Conservation (phyloP, 2,113 vertebrate species). For the Fulmarus glacialis region DNA sequence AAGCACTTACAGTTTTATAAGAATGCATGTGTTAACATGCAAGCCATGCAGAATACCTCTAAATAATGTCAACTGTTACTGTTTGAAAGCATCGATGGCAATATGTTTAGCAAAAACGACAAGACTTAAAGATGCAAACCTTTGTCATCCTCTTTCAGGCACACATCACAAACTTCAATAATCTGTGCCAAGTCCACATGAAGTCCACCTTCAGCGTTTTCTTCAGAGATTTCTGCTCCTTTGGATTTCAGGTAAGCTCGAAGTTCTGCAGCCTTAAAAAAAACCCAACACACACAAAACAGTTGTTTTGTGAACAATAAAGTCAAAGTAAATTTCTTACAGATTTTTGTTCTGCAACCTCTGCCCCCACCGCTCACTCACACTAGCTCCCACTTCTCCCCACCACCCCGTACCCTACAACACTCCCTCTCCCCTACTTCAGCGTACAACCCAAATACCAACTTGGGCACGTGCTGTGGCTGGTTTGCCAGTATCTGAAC, state of each 20-base stretch:
- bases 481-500: background rate
- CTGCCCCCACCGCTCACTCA: background rate
- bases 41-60: background rate
- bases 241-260: constrained; percentile 93
- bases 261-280: constrained; percentile 89
- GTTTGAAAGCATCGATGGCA: accelerated
- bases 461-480: accelerated
- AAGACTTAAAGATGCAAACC: constrained; percentile 73
- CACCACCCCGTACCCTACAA: background rate
- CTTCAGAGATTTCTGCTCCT: constrained; percentile 96
- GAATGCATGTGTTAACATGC: background rate
- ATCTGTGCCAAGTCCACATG: constrained; percentile 94
- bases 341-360: background rate
- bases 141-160: constrained; percentile 96
- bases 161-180: constrained; percentile 95
- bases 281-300: background rate
- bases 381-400: background rate
- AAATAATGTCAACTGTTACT: background rate
- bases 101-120: background rate
- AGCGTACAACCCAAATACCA: accelerated
- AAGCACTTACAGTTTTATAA: background rate
- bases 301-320: background rate
- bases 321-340: background rate
- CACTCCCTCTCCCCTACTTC: too few species aligned
- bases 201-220: constrained; percentile 93